Evolutionary conservation across 2,888 invertebrate genomes (phyloP).

Genomic region (Ptychoptera albimana): DNA sequence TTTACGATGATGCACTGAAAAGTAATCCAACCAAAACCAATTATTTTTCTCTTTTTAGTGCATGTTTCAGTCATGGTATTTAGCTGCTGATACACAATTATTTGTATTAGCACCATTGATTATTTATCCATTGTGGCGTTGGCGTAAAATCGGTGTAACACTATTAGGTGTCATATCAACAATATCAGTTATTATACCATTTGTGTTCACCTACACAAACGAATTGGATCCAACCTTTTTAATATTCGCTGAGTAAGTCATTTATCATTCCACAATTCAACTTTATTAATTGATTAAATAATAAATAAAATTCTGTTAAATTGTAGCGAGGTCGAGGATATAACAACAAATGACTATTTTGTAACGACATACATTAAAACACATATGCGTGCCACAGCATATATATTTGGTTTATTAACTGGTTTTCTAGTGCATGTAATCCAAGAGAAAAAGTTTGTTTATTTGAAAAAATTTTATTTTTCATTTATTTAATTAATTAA

Average conservation of each 20-base stretch:
- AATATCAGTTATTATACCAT: conserved; percentile 36
- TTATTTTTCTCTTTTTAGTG: conserved; percentile 26
- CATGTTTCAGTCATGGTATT: conserved; percentile 38
- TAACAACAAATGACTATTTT: conserved; percentile 46
- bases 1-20: too few relatives aligned
- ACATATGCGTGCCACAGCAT: conserved; percentile 55
- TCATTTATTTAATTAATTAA: conserved; percentile 4
- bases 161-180: conserved; percentile 34
- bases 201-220: conserved; percentile 39
- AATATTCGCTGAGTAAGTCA: conserved; percentile 48
- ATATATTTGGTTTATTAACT: conserved; percentile 47
- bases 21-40: too few relatives aligned
- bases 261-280: neutral
- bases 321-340: conserved; percentile 47
- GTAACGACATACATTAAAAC: conserved; percentile 52
- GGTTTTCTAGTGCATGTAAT: conserved; percentile 49
- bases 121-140: conserved; percentile 50
- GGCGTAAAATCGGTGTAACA: conserved; percentile 38
- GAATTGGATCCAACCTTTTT: conserved; percentile 50
- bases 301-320: too few relatives aligned
- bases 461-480: conserved; percentile 1
- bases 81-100: conserved; percentile 45
- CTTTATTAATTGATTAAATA: too few relatives aligned
- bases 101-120: conserved; percentile 50
- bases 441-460: conserved; percentile 34